These are phyloP conservation scores for Notechis scutatus DNA, from an alignment of 2,113 vertebrate genomes.

Conservation along the genomic window DNA sequence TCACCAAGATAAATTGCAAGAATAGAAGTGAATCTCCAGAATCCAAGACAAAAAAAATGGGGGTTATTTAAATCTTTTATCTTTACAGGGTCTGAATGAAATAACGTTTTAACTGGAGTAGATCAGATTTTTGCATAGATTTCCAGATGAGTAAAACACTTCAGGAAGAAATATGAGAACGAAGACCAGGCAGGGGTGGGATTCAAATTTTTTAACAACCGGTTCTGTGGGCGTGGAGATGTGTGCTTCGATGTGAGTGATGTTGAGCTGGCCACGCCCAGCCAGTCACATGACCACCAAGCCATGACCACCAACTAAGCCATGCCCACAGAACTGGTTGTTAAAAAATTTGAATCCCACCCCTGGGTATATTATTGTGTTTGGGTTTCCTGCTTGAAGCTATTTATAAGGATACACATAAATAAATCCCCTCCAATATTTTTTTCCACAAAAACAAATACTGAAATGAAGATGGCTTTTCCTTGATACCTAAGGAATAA, in stretches of 20 bases:
- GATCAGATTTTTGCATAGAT: not conserved
- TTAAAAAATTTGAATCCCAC: too few species aligned
- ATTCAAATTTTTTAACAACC: too few species aligned
- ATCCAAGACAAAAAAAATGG: not conserved
- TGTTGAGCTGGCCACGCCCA: too few species aligned
- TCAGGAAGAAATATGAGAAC: not conserved
- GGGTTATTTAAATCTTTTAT: not conserved
- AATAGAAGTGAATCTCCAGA: not conserved
- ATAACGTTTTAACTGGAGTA: not conserved
- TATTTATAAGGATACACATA: not conserved
- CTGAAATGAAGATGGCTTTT: not conserved
- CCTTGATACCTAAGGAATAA: not conserved
- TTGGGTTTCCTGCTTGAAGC: not conserved
- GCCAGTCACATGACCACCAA: too few species aligned
- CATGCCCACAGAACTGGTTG: too few species aligned
- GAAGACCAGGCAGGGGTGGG: not conserved
- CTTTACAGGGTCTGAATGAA: not conserved
- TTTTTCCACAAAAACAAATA: not conserved
- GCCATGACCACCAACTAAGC: too few species aligned
- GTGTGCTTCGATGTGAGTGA: too few species aligned
- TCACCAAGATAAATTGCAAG: not conserved
- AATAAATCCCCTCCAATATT: not conserved
- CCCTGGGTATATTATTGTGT: not conserved
- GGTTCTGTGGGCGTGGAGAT: too few species aligned
- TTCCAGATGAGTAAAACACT: not conserved